phyloP scores from a whole-genome alignment of 64 coral and sea anemone species.

The Pocillopora verrucosa region DNA sequence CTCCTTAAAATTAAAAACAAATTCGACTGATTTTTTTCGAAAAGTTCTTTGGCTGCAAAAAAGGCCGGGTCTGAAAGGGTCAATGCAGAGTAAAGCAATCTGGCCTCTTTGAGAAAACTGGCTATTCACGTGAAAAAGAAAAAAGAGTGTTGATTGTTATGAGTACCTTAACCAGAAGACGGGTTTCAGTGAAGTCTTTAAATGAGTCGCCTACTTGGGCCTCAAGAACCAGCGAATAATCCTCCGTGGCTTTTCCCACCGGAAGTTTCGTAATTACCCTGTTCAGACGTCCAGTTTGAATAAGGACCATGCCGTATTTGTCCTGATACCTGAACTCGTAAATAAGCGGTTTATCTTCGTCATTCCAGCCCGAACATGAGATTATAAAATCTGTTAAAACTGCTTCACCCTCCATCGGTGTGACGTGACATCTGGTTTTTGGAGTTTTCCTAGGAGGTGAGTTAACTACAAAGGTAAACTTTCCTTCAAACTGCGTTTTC shows the following conservation, averaged over 20 bases:
- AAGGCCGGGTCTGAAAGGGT: no score
- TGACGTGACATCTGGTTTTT: neutral
- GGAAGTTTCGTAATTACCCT: constrained; percentile 28
- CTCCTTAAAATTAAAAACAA: no score
- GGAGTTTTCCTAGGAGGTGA: neutral
- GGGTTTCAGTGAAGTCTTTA: neutral
- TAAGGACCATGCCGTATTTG: neutral
- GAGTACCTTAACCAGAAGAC: constrained; percentile 16
- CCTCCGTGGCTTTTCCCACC: neutral
- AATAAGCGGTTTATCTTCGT: constrained; percentile 2
- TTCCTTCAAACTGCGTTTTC: neutral
- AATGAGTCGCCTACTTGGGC: neutral
- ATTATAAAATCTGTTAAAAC: constrained; percentile 15
- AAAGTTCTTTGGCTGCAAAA: no score
- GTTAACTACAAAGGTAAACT: constrained; percentile 24
- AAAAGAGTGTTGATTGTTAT: neutral
- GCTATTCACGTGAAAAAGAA: no score
- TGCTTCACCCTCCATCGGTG: constrained; percentile 18
- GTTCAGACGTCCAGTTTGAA: constrained; percentile 8
- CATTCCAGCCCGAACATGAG: constrained; percentile 18
- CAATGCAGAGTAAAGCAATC: no score
- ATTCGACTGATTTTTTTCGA: no score
- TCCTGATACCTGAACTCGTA: constrained; percentile 17
- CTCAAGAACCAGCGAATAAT: constrained; percentile 3
- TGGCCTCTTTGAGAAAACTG: no score